These are phyloP conservation scores for Aphodius granarius DNA, from an alignment of 2,888 invertebrate species.

Conservation along the genomic window DNA sequence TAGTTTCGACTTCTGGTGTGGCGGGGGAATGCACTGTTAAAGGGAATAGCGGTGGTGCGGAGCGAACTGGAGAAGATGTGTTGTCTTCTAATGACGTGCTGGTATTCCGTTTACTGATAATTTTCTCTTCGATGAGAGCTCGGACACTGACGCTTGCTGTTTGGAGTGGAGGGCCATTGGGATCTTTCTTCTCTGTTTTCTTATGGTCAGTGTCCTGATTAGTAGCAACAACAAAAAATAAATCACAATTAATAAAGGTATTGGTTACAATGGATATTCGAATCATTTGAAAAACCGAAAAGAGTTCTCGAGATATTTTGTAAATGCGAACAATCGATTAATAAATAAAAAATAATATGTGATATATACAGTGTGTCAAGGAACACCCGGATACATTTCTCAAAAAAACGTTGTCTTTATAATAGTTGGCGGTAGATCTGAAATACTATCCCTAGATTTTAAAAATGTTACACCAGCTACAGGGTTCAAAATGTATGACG, in stretches of 20 bases:
- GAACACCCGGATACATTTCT: no score
- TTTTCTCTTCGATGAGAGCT: slow-evolving; percentile 90
- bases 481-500: no score
- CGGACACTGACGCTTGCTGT: slow-evolving; percentile 91
- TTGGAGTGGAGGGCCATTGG: slow-evolving; percentile 80
- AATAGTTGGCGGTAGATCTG: no score
- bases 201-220: slow-evolving; percentile 80
- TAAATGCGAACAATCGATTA: background rate
- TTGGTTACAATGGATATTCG: background rate
- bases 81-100: slow-evolving; percentile 47
- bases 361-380: no score
- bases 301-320: background rate
- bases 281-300: background rate
- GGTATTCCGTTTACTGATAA: slow-evolving; percentile 80
- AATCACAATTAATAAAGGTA: background rate
- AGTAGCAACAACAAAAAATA: background rate
- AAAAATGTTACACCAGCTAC: no score
- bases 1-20: slow-evolving; percentile 42
- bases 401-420: no score
- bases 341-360: no score
- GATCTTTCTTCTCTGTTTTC: slow-evolving; percentile 83
- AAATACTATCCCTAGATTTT: no score
- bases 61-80: slow-evolving; percentile 49
- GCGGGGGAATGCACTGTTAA: slow-evolving; percentile 54
- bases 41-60: slow-evolving; percentile 53